Percentiles rank a stretch among this genome's conserved stretches.
Conservation (phyloP, 1,140 invertebrate genomes). For the Pygmarrhopalites habei region DNA sequence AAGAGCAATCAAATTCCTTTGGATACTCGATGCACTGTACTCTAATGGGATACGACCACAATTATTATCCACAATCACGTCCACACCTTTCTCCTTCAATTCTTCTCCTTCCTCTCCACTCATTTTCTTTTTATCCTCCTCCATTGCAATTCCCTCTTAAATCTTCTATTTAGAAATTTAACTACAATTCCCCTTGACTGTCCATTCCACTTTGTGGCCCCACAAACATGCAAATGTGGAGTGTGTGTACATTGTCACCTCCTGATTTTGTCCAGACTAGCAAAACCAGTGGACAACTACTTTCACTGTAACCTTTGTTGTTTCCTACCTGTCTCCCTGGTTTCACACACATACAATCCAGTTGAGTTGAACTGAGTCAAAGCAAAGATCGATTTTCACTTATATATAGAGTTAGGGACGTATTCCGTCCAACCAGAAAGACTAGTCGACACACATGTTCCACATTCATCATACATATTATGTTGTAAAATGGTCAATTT, state of each 20-base stretch:
- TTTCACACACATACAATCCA: too few species aligned
- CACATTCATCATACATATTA: too few species aligned
- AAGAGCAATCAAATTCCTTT: slow-evolving; percentile 4
- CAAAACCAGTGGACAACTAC: not conserved
- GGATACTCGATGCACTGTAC: slow-evolving; percentile 16
- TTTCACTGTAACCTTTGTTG: not conserved
- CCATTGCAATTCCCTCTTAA: not conserved
- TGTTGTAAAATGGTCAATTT: too few species aligned
- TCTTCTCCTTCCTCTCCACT: not conserved
- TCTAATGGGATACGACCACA: slow-evolving; percentile 1
- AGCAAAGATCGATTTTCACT: too few species aligned
- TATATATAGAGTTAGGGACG: too few species aligned
- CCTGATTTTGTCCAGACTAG: not conserved
- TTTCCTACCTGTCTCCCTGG: too few species aligned
- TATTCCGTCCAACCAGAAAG: too few species aligned
- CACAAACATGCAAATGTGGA: not conserved
- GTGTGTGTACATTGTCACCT: not conserved
- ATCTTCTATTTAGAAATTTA: not conserved
- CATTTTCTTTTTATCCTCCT: not conserved
- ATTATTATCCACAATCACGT: too few species aligned
- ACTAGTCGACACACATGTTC: too few species aligned
- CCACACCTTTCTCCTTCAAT: not conserved
- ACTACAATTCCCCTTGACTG: not conserved
- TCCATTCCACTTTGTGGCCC: not conserved
- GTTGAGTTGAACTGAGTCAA: too few species aligned